A percentile compares a stretch with the other conserved stretches of the same genome.
phyloP scores from a whole-genome alignment of 1,140 invertebrate species.

The Anoplolepis gracilipes region DNA sequence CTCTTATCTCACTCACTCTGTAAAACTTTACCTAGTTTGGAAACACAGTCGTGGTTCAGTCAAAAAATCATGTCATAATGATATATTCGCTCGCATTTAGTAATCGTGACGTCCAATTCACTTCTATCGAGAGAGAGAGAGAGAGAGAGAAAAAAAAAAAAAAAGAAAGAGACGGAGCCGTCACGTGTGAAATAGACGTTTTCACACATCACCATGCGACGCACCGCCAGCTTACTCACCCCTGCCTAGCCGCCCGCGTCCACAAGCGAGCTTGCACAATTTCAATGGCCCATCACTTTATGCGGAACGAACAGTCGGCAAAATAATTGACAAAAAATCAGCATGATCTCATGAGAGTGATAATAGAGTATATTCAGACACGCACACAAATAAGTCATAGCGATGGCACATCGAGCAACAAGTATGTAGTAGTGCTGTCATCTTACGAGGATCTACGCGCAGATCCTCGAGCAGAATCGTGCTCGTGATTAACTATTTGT shows the following conservation, averaged over 20 bases:
- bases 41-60: constrained; percentile 86
- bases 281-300: constrained; percentile 79
- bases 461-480: constrained; percentile 10
- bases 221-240: constrained; percentile 84
- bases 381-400: constrained; percentile 73
- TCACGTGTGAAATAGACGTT: constrained; percentile 66
- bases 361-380: constrained; percentile 59
- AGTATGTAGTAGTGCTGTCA: neutral
- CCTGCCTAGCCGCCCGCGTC: constrained; percentile 79
- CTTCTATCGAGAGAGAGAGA: constrained; percentile 28
- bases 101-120: constrained; percentile 77
- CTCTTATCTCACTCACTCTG: constrained; percentile 78
- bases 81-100: constrained; percentile 82
- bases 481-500: constrained; percentile 31
- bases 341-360: constrained; percentile 81
- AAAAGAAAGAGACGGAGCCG: constrained; percentile 55
- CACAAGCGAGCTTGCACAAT: constrained; percentile 80
- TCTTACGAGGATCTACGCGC: constrained; percentile 25
- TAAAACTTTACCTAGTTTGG: constrained; percentile 86
- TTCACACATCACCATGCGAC: constrained; percentile 76
- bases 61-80: constrained; percentile 74
- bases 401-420: constrained; percentile 54
- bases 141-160: constrained; percentile 26
- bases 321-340: constrained; percentile 83
- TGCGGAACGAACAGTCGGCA: constrained; percentile 80